Base-by-base conservation (phyloP, 1,140 invertebrate genomes). In the Heliconius nattereri region DNA sequence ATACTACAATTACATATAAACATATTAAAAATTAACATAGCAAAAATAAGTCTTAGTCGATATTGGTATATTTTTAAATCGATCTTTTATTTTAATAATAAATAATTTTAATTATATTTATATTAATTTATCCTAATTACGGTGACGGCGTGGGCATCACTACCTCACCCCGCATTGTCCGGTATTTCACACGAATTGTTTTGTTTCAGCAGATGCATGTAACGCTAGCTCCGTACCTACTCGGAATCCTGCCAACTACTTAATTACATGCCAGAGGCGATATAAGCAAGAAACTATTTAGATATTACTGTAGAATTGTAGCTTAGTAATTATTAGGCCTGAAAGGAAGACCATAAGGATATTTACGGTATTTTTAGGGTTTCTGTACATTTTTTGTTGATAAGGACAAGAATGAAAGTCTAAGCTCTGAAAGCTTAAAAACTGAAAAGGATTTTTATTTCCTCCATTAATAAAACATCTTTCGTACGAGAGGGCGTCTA, bases 211-310 rank as follows among this genome's bases (percentile, higher is more conserved):
- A 86, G 83, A 84, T 86, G 86, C 85, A 83, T 77, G 88, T 87
- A 88, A 88, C 83, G 87, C 85, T 87, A 89, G 84, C 86, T 82
- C 80, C 88, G 86, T 89, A 86, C 89, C 91, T 92, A 92, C 87
- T 92, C 87, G 91, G 91, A 91, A 86, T 78, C 73, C 60, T 89
- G 92, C 90, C 92, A 93, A 91, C 87, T 88, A 87, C 86, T 87
- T 78, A 78, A 78, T 78, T 78, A 78, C 72, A 74, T 74, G 20
- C 49, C 71, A 57, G 60, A 23, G 72, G 57, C 54, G 66, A 78
- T 74, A 37, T 74, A 78, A 54, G 75, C 73, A 78, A 35, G 26
- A 23, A 73, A 32, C 71, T 78, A 78, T 78, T 74, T 81, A 82
- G 26, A 29, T 37, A 66, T 40, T 20, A 23, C n/a, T 76, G 13